A percentile compares a stretch with the other conserved stretches of the same genome.
These are phyloP conservation scores for Otus sunia DNA, from an alignment of 2,113 vertebrate species.

Conservation along the genomic window DNA sequence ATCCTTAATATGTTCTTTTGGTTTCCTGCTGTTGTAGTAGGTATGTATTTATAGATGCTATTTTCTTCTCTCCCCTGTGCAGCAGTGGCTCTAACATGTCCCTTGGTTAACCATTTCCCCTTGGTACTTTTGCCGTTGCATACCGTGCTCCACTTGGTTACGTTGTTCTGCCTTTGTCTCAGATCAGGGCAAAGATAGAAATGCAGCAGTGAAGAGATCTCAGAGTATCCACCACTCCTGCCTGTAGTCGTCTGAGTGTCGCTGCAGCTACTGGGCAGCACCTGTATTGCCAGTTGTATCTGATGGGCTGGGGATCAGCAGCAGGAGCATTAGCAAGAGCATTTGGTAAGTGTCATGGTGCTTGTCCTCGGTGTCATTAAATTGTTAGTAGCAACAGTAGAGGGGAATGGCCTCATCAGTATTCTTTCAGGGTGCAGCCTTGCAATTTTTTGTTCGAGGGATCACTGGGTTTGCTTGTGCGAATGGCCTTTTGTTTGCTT, in stretches of 20 bases:
- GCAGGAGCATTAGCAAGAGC: neutral
- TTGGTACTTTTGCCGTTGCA: accelerated
- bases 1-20: neutral
- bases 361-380: neutral
- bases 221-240: accelerated
- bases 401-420: neutral
- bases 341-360: neutral
- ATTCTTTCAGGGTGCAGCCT: neutral
- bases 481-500: neutral
- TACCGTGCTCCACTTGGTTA: neutral
- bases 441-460: neutral
- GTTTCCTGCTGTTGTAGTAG: neutral
- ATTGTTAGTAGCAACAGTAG: neutral
- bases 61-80: accelerated
- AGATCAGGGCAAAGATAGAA: neutral
- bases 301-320: neutral
- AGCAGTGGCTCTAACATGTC: neutral
- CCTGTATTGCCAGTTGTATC: neutral
- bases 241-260: neutral
- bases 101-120: neutral
- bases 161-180: neutral
- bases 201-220: neutral
- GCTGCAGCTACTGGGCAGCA: neutral
- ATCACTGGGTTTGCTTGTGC: neutral
- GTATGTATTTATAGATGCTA: neutral